Base-by-base conservation (phyloP, 2,888 invertebrate genomes). In the Griposia aprilina region DNA sequence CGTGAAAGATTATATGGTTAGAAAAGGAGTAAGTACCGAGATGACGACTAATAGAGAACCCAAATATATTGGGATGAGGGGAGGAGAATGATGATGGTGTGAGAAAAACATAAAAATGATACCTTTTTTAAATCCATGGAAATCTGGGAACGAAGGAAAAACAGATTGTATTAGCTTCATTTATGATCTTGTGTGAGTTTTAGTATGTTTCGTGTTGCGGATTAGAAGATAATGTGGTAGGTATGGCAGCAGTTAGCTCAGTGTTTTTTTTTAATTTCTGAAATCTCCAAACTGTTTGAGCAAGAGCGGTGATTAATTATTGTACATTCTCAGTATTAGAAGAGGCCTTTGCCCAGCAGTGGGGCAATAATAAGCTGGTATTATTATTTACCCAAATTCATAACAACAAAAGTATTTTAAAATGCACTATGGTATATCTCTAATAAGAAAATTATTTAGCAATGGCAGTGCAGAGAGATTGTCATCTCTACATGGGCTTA, bases 111-210 rank as follows among this genome's bases (percentile, higher is more conserved):
- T 2, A 75, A 69, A 52, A 17, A 59, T 50, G 13, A 59, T 85
- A 83, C 81, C 85, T 85, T 74, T 68, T 85, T 76, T 41, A 85
- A 73, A 71, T 81, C 76, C 85, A 85, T 85, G 57, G 85, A 30
- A 26, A 83, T 81, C 85, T 84, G 81, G 15, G 76, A 71, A 81
- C 0, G 66, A 85, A 81, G 55, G 63, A 74, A 66, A 76, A 74
- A 68, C 75, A 69, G 63, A 55, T 13, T 55, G 76, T 41, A 81
- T 84, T 83, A 83, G 65, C 85, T 66, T 57, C 72, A 6, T 36
- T 3, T 30, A 60, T 1, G 17, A 73, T 65, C 72, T 79, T 80
- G 69, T 84, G 80, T 73, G 50, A 23, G 52, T 65, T 68, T 48
- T n/a, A 3, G 10, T 71, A 26, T 69, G 63, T 63, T 26, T 20